Evolutionary conservation across 92 coral and sea anemone genomes (phyloP).

Genomic region (Isaurus tuberculatus): DNA sequence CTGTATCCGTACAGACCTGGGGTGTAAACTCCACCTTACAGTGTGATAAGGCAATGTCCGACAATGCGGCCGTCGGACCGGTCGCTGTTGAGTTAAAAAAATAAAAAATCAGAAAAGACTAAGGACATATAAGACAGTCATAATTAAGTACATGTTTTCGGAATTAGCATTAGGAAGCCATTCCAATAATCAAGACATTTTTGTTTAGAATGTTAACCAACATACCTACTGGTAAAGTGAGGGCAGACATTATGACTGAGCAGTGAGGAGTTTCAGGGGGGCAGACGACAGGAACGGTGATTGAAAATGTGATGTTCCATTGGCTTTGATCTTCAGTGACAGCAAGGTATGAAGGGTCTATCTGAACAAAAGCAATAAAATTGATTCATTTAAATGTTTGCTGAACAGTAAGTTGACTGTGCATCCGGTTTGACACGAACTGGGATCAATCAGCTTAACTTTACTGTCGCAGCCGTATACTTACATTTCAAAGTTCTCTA

Average conservation of each 20-base stretch:
- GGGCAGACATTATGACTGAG: conserved; percentile 73
- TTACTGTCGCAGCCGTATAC: too few relatives aligned
- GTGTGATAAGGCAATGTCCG: conserved; percentile 80
- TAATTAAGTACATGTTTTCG: too few relatives aligned
- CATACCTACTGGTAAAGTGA: conserved; percentile 80
- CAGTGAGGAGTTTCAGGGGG: conserved; percentile 67
- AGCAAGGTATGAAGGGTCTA: conserved; percentile 73
- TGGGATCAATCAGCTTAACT: too few relatives aligned
- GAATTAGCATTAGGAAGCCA: not conserved
- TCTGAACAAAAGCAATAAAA: conserved; percentile 29
- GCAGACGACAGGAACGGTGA: conserved; percentile 88
- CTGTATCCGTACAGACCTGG: conserved; percentile 61
- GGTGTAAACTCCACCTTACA: conserved; percentile 82
- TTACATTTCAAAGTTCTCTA: too few relatives aligned
- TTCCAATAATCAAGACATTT: not conserved
- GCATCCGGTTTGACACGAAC: too few relatives aligned
- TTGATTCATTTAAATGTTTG: not conserved
- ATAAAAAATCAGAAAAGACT: not conserved
- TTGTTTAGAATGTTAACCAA: not conserved
- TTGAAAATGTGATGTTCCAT: conserved; percentile 61
- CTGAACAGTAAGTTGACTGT: too few relatives aligned
- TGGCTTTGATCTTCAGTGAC: conserved; percentile 76
- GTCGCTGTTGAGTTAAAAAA: conserved; percentile 39
- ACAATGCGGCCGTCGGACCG: conserved; percentile 47
- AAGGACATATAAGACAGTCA: too few relatives aligned